Evolutionary conservation across 2,113 vertebrate species (phyloP).

Genomic region (Pelodiscus sinensis): DNA sequence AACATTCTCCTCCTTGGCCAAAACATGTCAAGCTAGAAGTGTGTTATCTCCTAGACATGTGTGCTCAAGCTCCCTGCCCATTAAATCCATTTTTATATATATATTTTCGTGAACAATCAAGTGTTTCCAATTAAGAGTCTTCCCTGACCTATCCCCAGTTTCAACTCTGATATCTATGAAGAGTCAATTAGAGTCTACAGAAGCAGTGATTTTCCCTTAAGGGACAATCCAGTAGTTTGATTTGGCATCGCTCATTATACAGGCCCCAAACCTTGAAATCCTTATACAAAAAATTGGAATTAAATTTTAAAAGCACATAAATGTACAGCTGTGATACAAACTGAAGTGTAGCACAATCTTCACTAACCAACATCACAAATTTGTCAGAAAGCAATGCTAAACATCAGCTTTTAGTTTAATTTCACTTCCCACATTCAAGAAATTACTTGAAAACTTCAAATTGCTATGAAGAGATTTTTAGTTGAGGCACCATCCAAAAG

Average conservation of each 20-base stretch:
- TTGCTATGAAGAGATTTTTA: neutral
- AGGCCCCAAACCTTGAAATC: neutral
- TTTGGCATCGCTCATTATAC: fast-evolving
- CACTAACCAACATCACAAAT: neutral
- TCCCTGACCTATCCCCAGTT: neutral
- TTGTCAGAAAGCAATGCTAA: neutral
- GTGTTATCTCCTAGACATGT: neutral
- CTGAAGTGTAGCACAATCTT: neutral
- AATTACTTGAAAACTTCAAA: neutral
- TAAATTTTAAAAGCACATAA: neutral
- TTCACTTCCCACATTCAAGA: neutral
- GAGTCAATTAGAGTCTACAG: neutral
- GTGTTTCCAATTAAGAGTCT: neutral
- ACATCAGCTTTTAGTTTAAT: neutral
- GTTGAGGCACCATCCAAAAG: neutral
- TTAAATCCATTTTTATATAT: neutral
- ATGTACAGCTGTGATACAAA: neutral
- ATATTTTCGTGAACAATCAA: neutral
- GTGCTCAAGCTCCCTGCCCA: neutral
- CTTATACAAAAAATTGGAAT: neutral
- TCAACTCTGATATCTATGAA: neutral
- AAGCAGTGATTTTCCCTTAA: neutral
- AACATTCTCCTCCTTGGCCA: neutral
- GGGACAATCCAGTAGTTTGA: neutral
- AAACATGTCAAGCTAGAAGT: neutral